Evolutionary conservation across 2,113 vertebrate genomes (phyloP), one percentile per base, ranked within the genome.

Genomic region (Spheniscus mendiculus): DNA sequence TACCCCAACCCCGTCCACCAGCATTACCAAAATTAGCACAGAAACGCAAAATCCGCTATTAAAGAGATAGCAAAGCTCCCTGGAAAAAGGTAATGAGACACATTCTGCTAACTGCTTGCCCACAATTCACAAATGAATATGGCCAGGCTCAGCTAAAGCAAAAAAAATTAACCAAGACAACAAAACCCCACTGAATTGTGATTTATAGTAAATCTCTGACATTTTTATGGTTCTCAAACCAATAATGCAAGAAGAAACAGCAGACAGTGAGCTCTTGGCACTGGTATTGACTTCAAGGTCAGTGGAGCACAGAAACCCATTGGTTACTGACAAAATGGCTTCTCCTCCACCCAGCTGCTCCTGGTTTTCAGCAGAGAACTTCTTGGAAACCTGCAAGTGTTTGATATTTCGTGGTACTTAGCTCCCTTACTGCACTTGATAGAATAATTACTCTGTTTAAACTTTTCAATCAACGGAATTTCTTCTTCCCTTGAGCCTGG

Each of bases 341-440:
- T 96, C 95, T 92, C 95, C 91, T 66, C 11, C 67, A 93, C 80
- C 81, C 97, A 95, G 93, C 96, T 97, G 96, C 87, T 92, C 83
- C 92, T 62, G 58, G 53, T 92, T 91, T 93, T 96, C 88, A 86
- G 70, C 44, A 77, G 40, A 96, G 61, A 86, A 73, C 87, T 65
- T 71, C 47, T 67, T 53, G 53, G 50, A 93, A 86, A 66, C 38
- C 26, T 95, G 94, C 96, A 95, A 94, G 94, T 97, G 77, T 81
- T 73, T 72, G 85, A 56, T 94, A 67, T 69, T 94, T 83, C 0
- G 9, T 84, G 83, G 55, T 76, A 52, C 62, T 94, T 82, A 23
- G 47, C 82, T 91, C 76, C 71, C 92, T 67, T 58, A 67, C 74
- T 40, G 58, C 87, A 79, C 72, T 74, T 73, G 70, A 73, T 71